These are phyloP conservation scores for Eutrigla gurnardus DNA, from an alignment of 2,797 vertebrate species.

Conservation along the genomic window DNA sequence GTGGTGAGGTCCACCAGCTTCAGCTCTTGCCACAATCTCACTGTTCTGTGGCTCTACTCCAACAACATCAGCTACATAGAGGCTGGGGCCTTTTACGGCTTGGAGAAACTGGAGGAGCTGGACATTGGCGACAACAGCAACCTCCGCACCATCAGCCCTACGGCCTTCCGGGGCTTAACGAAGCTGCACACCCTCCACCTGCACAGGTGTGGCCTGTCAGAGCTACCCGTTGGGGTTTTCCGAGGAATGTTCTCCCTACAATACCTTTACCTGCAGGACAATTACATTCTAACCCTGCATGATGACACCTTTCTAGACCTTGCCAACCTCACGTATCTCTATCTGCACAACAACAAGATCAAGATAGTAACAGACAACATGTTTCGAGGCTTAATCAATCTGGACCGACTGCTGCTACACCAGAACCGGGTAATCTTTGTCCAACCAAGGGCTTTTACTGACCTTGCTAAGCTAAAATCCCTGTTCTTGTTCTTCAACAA, in stretches of 20 bases:
- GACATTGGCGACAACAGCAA: conserved; percentile 97
- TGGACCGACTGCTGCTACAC: conserved; percentile 95
- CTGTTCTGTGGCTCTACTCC: conserved; percentile 97
- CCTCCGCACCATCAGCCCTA: conserved; percentile 91
- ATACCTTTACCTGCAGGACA: conserved; percentile 98
- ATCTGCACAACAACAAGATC: conserved; percentile 97
- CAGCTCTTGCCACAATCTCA: conserved; percentile 95
- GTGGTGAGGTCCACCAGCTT: conserved; percentile 93
- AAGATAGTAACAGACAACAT: conserved; percentile 94
- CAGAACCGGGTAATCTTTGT: conserved; percentile 92
- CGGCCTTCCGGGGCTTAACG: conserved; percentile 91
- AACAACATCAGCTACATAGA: conserved; percentile 96
- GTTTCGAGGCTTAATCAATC: conserved; percentile 91
- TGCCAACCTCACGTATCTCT: conserved; percentile 97
- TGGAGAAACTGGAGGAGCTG: conserved; percentile 93
- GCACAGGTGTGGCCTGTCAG: conserved; percentile 94
- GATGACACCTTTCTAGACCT: conserved; percentile 96
- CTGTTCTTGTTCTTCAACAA: conserved; percentile 98
- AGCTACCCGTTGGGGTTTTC: conserved; percentile 93
- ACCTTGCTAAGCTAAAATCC: conserved; percentile 93
- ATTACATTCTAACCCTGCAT: conserved; percentile 90
- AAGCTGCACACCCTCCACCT: conserved; percentile 96
- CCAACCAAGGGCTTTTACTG: conserved; percentile 90
- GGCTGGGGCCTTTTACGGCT: conserved; percentile 90
- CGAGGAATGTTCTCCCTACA: conserved; percentile 93